These are phyloP conservation scores for Meriones unguiculatus DNA, from an alignment of 2,113 vertebrate genomes.

Conservation along the genomic window DNA sequence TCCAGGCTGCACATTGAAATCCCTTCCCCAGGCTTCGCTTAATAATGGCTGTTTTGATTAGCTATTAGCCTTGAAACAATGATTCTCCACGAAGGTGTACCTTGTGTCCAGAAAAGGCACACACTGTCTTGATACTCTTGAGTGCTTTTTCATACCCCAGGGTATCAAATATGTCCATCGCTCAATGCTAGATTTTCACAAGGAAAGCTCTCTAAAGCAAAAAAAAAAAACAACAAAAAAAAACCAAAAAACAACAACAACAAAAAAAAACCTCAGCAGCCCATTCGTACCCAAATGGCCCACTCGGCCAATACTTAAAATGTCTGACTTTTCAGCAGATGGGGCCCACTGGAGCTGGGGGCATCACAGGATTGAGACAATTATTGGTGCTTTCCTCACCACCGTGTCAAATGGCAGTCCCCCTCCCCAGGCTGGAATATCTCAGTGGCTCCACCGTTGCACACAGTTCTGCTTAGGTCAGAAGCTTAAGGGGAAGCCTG, in stretches of 20 bases:
- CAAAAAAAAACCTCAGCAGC: neutral
- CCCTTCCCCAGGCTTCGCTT: neutral
- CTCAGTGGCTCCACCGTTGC: slow-evolving; percentile 25
- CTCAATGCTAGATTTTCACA: slow-evolving; percentile 40
- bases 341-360: slow-evolving; percentile 32
- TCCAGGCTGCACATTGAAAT: neutral
- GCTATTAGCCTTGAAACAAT: slow-evolving; percentile 43
- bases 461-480: slow-evolving; percentile 54
- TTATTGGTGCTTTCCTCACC: slow-evolving; percentile 50
- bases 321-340: slow-evolving; percentile 43
- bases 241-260: too few relatives aligned
- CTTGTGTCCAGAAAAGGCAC: slow-evolving; percentile 43
- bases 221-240: neutral
- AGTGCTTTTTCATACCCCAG: slow-evolving; percentile 46
- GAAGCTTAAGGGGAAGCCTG: slow-evolving; percentile 50
- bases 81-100: slow-evolving; percentile 42
- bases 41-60: slow-evolving; percentile 58
- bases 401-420: slow-evolving; percentile 55
- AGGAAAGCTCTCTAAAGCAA: slow-evolving; percentile 52
- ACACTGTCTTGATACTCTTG: slow-evolving; percentile 65
- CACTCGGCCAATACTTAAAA: neutral
- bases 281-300: slow-evolving; percentile 17
- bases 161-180: slow-evolving; percentile 52
- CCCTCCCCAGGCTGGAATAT: neutral
- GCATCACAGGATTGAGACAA: neutral